Evolutionary conservation across 2,113 vertebrate species (phyloP).

Genomic region (Corythornis madagascariensis): DNA sequence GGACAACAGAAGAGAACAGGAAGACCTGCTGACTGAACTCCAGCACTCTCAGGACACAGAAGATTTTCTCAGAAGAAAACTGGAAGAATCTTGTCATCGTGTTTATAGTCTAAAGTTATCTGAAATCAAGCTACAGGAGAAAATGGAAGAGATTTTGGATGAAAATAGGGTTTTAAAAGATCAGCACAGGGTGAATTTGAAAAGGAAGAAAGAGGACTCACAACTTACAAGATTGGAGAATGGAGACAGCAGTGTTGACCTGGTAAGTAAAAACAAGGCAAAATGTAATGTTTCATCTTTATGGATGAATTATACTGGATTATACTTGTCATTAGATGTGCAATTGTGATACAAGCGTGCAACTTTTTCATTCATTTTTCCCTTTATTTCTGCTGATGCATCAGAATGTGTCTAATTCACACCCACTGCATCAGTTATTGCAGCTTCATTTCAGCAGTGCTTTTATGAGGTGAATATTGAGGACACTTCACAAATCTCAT

Average conservation of each 20-base stretch:
- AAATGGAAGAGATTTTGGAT: constrained; percentile 72
- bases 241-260: background rate
- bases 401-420: background rate
- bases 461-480: background rate
- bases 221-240: background rate
- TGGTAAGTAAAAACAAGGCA: constrained; percentile 49
- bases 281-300: background rate
- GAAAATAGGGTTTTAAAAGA: constrained; percentile 73
- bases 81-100: constrained; percentile 75
- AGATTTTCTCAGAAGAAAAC: constrained; percentile 66
- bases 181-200: background rate
- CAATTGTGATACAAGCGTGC: background rate
- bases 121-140: constrained; percentile 71
- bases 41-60: constrained; percentile 70
- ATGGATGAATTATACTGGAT: background rate
- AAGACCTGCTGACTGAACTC: constrained; percentile 64
- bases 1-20: constrained; percentile 50
- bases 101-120: constrained; percentile 71
- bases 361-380: background rate
- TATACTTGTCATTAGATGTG: background rate
- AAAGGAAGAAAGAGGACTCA: background rate
- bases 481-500: background rate
- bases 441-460: background rate
- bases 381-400: background rate
- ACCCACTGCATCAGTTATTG: background rate